These are phyloP conservation scores for Coenobita brevimanus DNA, from an alignment of 1,140 invertebrate species.

Conservation along the genomic window DNA sequence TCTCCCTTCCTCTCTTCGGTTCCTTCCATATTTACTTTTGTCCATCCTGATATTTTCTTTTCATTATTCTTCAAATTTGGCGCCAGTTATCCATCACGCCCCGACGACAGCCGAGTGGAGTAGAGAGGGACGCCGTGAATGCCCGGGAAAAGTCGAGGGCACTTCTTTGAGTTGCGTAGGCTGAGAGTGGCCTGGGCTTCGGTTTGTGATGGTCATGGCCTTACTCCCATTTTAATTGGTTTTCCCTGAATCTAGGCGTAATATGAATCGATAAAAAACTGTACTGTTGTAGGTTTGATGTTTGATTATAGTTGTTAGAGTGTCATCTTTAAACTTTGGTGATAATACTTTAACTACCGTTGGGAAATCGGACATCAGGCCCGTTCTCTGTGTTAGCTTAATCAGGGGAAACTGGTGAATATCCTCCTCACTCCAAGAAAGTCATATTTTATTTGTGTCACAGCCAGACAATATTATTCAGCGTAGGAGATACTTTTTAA, in stretches of 20 bases:
- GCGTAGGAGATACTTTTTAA: too few species aligned
- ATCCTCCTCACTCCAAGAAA: slow-evolving; percentile 32
- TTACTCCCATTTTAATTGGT: too few species aligned
- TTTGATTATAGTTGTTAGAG: too few species aligned
- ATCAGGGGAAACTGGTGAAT: slow-evolving; percentile 48
- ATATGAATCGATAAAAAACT: too few species aligned
- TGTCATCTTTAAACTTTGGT: too few species aligned
- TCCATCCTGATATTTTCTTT: slow-evolving; percentile 31
- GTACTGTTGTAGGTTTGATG: too few species aligned
- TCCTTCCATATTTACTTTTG: slow-evolving; percentile 25
- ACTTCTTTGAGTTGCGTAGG: not conserved
- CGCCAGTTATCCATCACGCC: slow-evolving; percentile 41
- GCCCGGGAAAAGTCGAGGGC: slow-evolving; percentile 35
- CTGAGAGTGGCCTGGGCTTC: not conserved
- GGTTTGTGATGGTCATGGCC: too few species aligned
- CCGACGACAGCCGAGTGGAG: slow-evolving; percentile 49
- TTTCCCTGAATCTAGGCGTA: too few species aligned
- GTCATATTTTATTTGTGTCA: too few species aligned
- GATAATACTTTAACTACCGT: not conserved
- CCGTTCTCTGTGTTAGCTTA: slow-evolving; percentile 55
- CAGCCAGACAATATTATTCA: too few species aligned
- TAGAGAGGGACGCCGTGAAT: slow-evolving; percentile 32
- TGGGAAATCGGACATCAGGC: slow-evolving; percentile 2
- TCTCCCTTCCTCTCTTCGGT: not conserved
- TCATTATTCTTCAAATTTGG: slow-evolving; percentile 52